A percentile compares a stretch with the other conserved stretches of the same genome.
Evolutionary conservation across 2,797 vertebrate genomes (phyloP).

Genomic region (Dermochelys coriacea): DNA sequence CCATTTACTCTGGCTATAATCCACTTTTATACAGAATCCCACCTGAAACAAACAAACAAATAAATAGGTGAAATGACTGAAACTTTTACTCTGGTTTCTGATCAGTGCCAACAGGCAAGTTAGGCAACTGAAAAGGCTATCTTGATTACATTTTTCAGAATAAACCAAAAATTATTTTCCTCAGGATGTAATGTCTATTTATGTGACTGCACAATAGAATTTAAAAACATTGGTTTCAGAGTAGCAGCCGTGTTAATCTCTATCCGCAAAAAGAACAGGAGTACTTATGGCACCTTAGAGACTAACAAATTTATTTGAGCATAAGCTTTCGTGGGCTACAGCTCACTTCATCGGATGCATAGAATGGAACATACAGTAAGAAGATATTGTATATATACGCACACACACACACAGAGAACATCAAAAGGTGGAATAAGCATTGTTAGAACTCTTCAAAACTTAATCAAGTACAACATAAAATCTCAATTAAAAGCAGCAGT

Average conservation of each 20-base stretch:
- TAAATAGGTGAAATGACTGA: not conserved
- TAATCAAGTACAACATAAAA: constrained; percentile 2
- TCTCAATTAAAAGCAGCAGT: constrained; percentile 24
- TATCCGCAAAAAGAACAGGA: no score
- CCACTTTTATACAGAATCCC: not conserved
- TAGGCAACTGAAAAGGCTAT: not conserved
- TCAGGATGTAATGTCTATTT: not conserved
- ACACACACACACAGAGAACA: no score
- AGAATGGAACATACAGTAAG: no score
- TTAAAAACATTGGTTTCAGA: not conserved
- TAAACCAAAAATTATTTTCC: not conserved
- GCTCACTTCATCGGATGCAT: no score
- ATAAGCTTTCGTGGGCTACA: no score
- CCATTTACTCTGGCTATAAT: not conserved
- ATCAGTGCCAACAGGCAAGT: not conserved
- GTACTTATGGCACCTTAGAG: no score
- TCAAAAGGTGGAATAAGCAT: not conserved
- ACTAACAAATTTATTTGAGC: no score
- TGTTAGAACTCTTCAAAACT: not conserved
- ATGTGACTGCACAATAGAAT: not conserved
- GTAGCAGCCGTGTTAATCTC: no score
- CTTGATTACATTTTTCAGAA: not conserved
- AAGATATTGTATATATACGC: no score
- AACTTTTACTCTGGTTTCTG: not conserved
- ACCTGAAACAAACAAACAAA: not conserved